Evolutionary conservation across 2,113 vertebrate species (phyloP).

Genomic region (Syngnathus floridae): DNA sequence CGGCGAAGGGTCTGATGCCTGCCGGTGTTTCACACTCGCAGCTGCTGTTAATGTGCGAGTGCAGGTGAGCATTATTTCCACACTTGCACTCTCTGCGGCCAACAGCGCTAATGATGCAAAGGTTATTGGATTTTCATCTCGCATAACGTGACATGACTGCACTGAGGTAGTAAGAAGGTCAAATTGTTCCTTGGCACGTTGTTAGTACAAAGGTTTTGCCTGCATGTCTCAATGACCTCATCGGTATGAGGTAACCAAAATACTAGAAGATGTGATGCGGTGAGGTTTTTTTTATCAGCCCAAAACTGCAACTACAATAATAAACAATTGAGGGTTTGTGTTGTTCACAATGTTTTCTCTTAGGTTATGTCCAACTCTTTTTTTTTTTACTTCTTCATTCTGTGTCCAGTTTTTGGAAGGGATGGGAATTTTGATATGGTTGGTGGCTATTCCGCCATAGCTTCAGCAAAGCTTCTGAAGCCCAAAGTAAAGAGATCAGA

Average conservation of each 20-base stretch:
- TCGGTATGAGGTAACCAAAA: background rate
- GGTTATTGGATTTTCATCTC: conserved; percentile 55
- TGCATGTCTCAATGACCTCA: conserved; percentile 1
- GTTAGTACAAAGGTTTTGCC: conserved; percentile 3
- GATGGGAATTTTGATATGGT: no score
- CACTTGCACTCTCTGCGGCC: conserved; percentile 28
- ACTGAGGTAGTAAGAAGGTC: conserved; percentile 41
- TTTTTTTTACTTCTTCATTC: no score
- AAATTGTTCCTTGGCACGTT: conserved; percentile 25
- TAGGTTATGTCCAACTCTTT: no score
- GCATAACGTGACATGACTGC: conserved; percentile 42
- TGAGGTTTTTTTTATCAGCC: background rate
- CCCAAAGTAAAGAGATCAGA: no score
- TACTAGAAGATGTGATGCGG: background rate
- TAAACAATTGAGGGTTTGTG: background rate
- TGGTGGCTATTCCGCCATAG: no score
- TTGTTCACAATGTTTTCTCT: no score
- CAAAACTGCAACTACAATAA: background rate
- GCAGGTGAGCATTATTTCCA: conserved; percentile 18
- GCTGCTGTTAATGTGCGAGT: conserved; percentile 24
- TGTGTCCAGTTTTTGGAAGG: no score
- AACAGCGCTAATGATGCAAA: conserved; percentile 55
- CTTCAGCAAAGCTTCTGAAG: no score
- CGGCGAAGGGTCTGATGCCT: conserved; percentile 2
- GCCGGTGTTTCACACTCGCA: conserved; percentile 17